Evolutionary conservation across 2,113 vertebrate genomes (phyloP), one percentile per base, ranked within the genome.

Genomic region (Chroicocephalus ridibundus): DNA sequence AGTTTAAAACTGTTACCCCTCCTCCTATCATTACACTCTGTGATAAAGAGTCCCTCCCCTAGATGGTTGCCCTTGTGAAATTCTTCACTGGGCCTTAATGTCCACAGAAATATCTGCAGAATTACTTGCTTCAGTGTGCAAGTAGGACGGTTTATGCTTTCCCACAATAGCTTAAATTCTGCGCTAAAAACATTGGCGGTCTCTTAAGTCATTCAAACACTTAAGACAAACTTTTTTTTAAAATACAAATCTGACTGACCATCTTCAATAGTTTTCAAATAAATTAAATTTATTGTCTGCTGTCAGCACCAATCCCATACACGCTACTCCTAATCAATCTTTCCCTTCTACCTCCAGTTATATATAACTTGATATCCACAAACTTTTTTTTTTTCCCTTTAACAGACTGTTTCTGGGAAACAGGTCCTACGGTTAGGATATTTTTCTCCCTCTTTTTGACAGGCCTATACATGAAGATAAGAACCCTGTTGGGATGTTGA

Each of bases 401-500:
- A 89, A 89, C 89, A 68, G 88, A 89, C 66, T 70, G n/a, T 83
- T 93, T 94, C 44, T 91, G 44, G n/a, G 58, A 71, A 96, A 96
- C 72, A 94, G 92, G 57, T 76, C 87, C 88, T 78, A 42, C 27
- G 95, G 32, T 71, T 12, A 58, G 64, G 58, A 58, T 96, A 92
- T 97, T 96, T 88, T 92, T 93, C 95, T 96, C 58, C 60, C 42
- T 51, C 54, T 91, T 86, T 96, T 93, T 97, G 97, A 98, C 95
- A 97, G 92, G 70, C 78, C 90, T 89, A 88, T 97, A 96, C 88
- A 92, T 9, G 60, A 96, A 97, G 97, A 97, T 98, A 98, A 98
- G 96, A 97, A 94, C 84, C 88, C 90, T 96, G 96, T 95, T 95
- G 96, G 86, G 95, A 95, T 97, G 89, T 86, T 97, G 97, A 98